phyloP scores from a whole-genome alignment of 2,113 vertebrate genomes.

The Saimiri boliviensis region DNA sequence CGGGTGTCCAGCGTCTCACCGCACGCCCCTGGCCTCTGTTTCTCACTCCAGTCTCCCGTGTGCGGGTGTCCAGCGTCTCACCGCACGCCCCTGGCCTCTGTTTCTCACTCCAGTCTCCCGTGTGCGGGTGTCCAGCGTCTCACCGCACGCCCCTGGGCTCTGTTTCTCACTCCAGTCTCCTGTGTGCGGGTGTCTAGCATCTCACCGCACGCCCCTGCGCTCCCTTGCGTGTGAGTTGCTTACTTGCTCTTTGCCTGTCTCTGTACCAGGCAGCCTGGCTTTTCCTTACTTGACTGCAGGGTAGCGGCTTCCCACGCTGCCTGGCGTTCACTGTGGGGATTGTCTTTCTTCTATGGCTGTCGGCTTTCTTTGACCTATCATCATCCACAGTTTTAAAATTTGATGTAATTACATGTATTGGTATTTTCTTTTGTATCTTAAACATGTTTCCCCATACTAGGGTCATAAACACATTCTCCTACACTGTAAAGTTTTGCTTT shows the following conservation, averaged over 20 bases:
- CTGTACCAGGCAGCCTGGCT: not conserved
- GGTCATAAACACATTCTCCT: not conserved
- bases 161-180: not conserved
- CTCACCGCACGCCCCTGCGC: not conserved
- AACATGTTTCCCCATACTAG: not conserved
- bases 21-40: not conserved
- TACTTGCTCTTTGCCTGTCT: not conserved
- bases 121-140: not conserved
- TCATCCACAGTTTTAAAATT: not conserved
- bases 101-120: not conserved
- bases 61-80: not conserved
- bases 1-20: not conserved
- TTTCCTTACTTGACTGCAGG: not conserved
- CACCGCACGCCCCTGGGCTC: not conserved
- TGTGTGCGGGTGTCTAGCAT: not conserved
- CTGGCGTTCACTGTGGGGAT: rapidly evolving
- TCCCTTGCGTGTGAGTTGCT: not conserved
- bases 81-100: not conserved
- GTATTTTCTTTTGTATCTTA: not conserved
- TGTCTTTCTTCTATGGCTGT: not conserved
- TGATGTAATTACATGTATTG: not conserved
- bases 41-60: not conserved
- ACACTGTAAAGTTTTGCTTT: not conserved
- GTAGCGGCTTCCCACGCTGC: no score
- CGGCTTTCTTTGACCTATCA: not conserved